Base-by-base conservation (phyloP, 2,888 invertebrate species). In the Ochlodes sylvanus region DNA sequence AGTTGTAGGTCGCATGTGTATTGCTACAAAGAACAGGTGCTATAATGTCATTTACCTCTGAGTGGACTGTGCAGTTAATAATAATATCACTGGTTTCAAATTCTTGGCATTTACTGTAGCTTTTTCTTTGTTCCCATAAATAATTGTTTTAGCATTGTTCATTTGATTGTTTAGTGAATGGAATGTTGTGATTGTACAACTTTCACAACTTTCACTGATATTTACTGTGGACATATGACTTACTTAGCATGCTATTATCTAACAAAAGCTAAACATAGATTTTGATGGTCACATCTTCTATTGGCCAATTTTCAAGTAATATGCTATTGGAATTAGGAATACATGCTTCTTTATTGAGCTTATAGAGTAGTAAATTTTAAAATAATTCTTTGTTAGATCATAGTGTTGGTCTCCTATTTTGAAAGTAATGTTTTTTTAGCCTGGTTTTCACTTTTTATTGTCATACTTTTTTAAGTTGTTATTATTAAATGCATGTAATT, bases 41-140 rank as follows among this genome's bases (percentile, higher is more conserved):
- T 88, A 75, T 81, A 79, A 83, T 87, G 92, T 93, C 92, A 90
- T 92, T 93, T 92, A 92, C 92, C 93, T 90, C 81, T 90, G 85
- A 81, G 81, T 87, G 83, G 79, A 79, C 78, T 78, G 84, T 82
- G 76, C 79, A 84, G 85, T 85, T 88, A 87, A 85, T 87, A 85
- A 83, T 84, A 88, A 84, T 86, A 82, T 76, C 79, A 79, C 79
- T 81, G 77, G 80, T 81, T 86, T 82, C 66, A 82, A 87, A 87
- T 87, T 82, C 76, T 77, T 84, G 80, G 78, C 71, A 73, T 77
- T 74, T 69, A 65, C 61, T 77, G 71, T 71, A 76, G 72, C 75
- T 75, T 77, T 81, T 80, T 81, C 83, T 80, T 84, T 88, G 82
- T 84, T 82, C 76, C 71, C 75, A 71, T 74, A n/a, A n/a, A 66